phyloP scores from a whole-genome alignment of 2,888 invertebrate genomes.

The Perizoma affinitatum region DNA sequence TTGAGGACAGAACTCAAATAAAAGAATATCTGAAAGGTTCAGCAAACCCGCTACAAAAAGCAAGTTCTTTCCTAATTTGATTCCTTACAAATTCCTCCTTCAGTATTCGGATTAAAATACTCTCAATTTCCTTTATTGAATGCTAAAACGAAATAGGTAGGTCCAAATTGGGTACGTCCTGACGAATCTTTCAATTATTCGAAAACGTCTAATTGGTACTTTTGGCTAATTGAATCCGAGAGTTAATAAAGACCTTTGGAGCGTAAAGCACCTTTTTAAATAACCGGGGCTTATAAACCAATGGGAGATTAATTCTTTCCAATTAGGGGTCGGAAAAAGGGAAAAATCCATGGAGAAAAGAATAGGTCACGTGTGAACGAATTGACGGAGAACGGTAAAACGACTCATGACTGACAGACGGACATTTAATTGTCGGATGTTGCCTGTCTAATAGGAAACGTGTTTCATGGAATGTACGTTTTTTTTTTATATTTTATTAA shows the following conservation, averaged over 20 bases:
- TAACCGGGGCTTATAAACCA: conserved; percentile 27
- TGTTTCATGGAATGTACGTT: conserved; percentile 20
- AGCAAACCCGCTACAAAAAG: conserved; percentile 12
- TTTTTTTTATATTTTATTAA: conserved; percentile 14
- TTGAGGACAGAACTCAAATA: conserved; percentile 32
- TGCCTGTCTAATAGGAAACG: conserved; percentile 27
- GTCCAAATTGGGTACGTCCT: conserved; percentile 26
- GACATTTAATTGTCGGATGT: conserved; percentile 41
- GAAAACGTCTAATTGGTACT: conserved; percentile 3
- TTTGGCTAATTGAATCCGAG: conserved; percentile 26
- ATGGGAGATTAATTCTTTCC: conserved; percentile 32
- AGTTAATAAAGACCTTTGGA: conserved; percentile 25
- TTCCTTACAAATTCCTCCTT: conserved; percentile 41
- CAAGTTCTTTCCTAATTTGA: conserved; percentile 38
- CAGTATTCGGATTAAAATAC: conserved; percentile 39
- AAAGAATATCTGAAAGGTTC: conserved; percentile 21
- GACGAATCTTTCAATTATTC: conserved; percentile 6
- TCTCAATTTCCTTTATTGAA: conserved; percentile 47
- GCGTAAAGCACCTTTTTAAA: conserved; percentile 27
- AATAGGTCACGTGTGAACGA: conserved; percentile 37
- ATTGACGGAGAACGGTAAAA: conserved; percentile 32
- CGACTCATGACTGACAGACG: conserved; percentile 35
- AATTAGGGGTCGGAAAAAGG: conserved; percentile 23
- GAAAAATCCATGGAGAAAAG: conserved; percentile 34
- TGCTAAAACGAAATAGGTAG: conserved; percentile 38